Conservation (phyloP, 2,797 vertebrate species). For the Bufotes viridis region DNA sequence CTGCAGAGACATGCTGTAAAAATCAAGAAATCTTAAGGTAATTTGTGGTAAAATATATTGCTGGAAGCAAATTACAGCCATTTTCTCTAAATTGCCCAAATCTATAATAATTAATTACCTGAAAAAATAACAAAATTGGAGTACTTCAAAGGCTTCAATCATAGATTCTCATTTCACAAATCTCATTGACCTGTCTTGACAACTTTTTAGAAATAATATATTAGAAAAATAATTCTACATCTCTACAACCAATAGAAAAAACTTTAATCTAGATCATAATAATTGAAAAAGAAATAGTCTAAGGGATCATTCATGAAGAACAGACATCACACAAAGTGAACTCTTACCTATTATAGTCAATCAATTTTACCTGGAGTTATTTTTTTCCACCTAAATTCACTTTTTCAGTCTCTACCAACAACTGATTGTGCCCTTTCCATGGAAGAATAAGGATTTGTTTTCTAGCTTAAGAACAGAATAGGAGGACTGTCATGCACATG, state of each 20-base stretch:
- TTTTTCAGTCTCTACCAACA: no score
- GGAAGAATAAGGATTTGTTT: no score
- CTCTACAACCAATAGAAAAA: background rate
- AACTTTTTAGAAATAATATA: background rate
- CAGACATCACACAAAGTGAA: no score
- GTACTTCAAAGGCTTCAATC: background rate
- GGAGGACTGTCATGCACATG: no score
- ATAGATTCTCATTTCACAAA: background rate
- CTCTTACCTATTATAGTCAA: no score
- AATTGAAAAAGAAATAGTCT: background rate
- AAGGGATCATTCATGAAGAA: no score
- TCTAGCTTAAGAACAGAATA: no score
- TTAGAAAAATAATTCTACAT: background rate
- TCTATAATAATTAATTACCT: background rate
- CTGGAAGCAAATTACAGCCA: background rate
- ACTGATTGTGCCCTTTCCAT: no score
- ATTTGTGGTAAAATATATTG: background rate
- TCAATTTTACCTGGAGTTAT: no score
- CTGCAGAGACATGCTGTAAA: background rate
- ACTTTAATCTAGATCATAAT: background rate
- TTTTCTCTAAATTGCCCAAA: constrained; percentile 1
- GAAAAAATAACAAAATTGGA: background rate
- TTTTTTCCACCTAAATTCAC: no score
- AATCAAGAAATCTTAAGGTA: background rate
- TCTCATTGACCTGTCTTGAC: background rate